Evolutionary conservation across 2,797 vertebrate species (phyloP), one percentile per base, ranked within the genome.

Genomic region (Simalia tracyae): DNA sequence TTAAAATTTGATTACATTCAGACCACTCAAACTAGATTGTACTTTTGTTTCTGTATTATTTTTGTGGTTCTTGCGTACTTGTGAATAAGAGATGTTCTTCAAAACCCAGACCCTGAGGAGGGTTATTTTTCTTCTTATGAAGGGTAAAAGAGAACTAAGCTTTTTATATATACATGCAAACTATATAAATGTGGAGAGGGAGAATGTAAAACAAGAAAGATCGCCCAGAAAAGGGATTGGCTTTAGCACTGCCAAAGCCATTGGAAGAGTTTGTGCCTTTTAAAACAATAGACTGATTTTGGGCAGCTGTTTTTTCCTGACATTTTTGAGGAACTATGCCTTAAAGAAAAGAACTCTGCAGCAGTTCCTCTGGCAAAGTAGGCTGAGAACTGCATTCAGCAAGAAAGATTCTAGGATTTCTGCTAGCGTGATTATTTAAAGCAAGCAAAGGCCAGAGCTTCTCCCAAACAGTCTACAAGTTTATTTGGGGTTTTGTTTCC

Each of bases 231-330:
- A 95, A 95, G 95, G 95, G 92, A 92, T 97, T 64, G 95, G 97
- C 97, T 97, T 97, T 96, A 96, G 96, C 96, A 96, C 97, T 96
- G 95, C 95, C 96, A 92, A 97, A 98, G 98, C 97, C 97, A 95
- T 97, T 95, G 96, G 98, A 97, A 98, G 97, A 97, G 97, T 98
- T 98, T 97, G 98, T 99, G 98, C 98, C 99, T 99, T 99, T 98
- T 97, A 95, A 97, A 97, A 95, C 93, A 54, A 96, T 96, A 97
- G 98, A 97, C 97, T 97, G 96, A 97, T 97, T 98, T 97, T 93
- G 96, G 97, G 96, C 98, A 97, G 97, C 97, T 97, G 97, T 96
- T 97, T 97, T 97, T 97, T 97, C 97, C 97, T 97, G 97, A 98
- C 97, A 98, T 98, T 92, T 76, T 97, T 97, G 97, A 98, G 98